Percentiles rank a stretch among this genome's conserved stretches.
Conservation (phyloP, 2,888 invertebrate genomes). For the Nomada fabriciana region DNA sequence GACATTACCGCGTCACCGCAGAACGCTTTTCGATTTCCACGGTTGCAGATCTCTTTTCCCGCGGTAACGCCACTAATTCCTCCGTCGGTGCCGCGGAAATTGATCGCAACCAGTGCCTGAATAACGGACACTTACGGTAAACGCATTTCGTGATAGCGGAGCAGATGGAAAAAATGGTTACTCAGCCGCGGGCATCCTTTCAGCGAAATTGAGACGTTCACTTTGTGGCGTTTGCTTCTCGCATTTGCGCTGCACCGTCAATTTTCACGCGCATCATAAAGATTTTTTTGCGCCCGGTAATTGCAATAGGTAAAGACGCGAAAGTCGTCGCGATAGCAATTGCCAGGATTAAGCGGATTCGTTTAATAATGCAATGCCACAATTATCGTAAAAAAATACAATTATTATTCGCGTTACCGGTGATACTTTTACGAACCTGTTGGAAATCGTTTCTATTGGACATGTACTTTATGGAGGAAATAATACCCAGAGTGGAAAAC, state of each 20-base stretch:
- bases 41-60: slow-evolving; percentile 1
- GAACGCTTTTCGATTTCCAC: slow-evolving; percentile 6
- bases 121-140: slow-evolving; percentile 54
- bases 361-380: background rate
- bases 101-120: slow-evolving; percentile 21
- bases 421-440: too few relatives aligned
- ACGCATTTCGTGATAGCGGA: slow-evolving; percentile 34
- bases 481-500: background rate
- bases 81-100: slow-evolving; percentile 17
- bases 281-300: slow-evolving; percentile 12
- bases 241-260: slow-evolving; percentile 32
- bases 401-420: too few relatives aligned
- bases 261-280: slow-evolving; percentile 41
- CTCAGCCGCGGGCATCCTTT: slow-evolving; percentile 30
- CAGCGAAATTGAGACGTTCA: slow-evolving; percentile 58
- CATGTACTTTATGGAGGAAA: background rate
- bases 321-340: background rate
- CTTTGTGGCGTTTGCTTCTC: slow-evolving; percentile 35
- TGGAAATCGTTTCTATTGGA: background rate
- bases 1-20: slow-evolving; percentile 5
- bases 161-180: slow-evolving; percentile 25
- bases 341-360: background rate
- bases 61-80: slow-evolving; percentile 14
- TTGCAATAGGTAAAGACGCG: slow-evolving; percentile 7
- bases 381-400: background rate